Evolutionary conservation across 1,140 invertebrate species (phyloP), one percentile per base, ranked within the genome.

Genomic region (Acyrthosiphon pisum): DNA sequence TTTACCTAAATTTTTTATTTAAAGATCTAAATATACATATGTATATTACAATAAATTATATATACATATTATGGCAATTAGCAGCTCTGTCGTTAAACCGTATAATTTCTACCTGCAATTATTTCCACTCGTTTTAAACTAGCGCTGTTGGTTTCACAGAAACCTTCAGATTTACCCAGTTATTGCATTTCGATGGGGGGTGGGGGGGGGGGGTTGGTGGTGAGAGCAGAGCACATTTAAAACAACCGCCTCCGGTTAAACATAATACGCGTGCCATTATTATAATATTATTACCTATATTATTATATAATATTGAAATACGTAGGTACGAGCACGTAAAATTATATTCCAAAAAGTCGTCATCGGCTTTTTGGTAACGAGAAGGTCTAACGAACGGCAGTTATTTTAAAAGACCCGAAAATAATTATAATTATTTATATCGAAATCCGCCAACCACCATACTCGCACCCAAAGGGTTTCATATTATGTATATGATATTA

Each of bases 171-270:
- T 41, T 35, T 35, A n/a, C 8, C 56, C 56, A 53, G 53, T 68
- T 56, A 22, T 35, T 41, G 50, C 50, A 30, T 41, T 60, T 9
- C 26, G 11, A 3, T 18, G 60, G 9, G 3, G 26, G 26, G 4
- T 9, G 9, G 23, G 88, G 53, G 35, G 37, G 41, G 41, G 41
- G 3, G 41, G n/a, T n/a, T n/a, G 41, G 41, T 0, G 41, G 41
- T 2, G 41, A 41, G 41, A 41, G 41, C 41, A 41, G 41, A 41
- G 60, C 91, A 30, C 44, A 44, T 93, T 41, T 86, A 86, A 93
- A 86, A 93, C 91, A 93, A 93, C 81, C 22, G 91, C 44, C 44
- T 37, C 44, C 68, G 44, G 46, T 91, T 91, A 92, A 92, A 92
- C n/a, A 46, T 22, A 22, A 53, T 53, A 26, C 35, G 37, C 11